phyloP scores from a whole-genome alignment of 1,140 invertebrate species.

The Drosophila serrata region DNA sequence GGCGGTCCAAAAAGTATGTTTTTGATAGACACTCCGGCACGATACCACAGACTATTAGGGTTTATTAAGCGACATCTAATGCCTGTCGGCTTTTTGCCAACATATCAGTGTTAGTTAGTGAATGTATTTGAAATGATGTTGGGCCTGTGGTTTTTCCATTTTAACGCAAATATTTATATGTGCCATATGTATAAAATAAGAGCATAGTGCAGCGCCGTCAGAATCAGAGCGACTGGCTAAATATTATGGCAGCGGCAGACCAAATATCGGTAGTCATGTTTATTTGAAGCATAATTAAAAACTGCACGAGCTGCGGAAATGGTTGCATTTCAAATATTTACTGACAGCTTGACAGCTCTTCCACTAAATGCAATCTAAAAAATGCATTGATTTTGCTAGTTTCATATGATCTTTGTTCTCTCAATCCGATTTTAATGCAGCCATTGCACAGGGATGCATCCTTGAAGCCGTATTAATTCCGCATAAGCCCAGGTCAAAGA shows the following conservation, averaged over 20 bases:
- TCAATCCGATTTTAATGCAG: not conserved
- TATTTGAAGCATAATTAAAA: constrained; percentile 74
- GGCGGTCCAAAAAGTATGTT: constrained; percentile 38
- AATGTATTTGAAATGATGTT: constrained; percentile 2
- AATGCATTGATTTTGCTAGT: not conserved
- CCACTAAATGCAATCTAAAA: constrained; percentile 1
- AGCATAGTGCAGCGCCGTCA: constrained; percentile 34
- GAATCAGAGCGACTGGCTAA: constrained; percentile 40
- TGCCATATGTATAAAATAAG: constrained; percentile 54
- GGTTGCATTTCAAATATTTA: constrained; percentile 41
- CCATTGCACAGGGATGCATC: not conserved
- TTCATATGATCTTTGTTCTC: not conserved
- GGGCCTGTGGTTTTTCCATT: constrained; percentile 60
- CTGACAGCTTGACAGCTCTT: constrained; percentile 11
- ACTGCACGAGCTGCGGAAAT: constrained; percentile 21
- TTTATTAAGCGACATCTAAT: constrained; percentile 79
- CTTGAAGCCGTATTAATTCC: constrained; percentile 5
- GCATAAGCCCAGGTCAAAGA: constrained; percentile 22
- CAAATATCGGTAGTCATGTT: constrained; percentile 54
- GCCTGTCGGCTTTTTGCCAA: constrained; percentile 44
- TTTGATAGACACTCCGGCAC: constrained; percentile 45
- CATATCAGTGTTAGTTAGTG: constrained; percentile 2
- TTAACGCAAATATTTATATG: constrained; percentile 69
- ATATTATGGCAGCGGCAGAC: constrained; percentile 42
- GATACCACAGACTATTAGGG: constrained; percentile 72